Evolutionary conservation across 2,888 invertebrate species (phyloP).

Genomic region (Heliconius ethilla): DNA sequence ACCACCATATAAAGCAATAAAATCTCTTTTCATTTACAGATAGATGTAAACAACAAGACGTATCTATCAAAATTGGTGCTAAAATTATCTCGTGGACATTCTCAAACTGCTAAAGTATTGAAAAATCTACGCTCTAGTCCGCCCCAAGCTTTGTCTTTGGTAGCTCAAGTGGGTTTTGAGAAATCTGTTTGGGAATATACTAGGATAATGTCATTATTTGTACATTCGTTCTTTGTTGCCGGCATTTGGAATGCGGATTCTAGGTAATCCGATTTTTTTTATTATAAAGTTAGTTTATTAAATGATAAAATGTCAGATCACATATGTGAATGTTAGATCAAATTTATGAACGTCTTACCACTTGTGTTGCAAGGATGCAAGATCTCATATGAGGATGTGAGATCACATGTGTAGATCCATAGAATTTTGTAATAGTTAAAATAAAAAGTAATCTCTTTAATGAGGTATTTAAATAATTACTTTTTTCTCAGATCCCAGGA

Average conservation of each 20-base stretch:
- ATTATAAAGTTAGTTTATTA: neutral
- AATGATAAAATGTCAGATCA: neutral
- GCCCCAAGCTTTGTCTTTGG: constrained; percentile 69
- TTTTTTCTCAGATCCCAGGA: constrained; percentile 61
- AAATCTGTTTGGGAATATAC: constrained; percentile 80
- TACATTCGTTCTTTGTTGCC: constrained; percentile 75
- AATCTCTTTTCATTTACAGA: constrained; percentile 53
- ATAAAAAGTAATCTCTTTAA: too few species aligned
- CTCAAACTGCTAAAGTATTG: constrained; percentile 69
- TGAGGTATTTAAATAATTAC: too few species aligned
- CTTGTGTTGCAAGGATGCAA: too few species aligned
- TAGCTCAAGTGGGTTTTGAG: constrained; percentile 73
- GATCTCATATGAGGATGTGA: neutral
- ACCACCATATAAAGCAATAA: neutral
- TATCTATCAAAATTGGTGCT: constrained; percentile 73
- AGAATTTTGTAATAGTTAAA: too few species aligned
- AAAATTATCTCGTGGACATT: constrained; percentile 74
- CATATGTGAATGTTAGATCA: neutral
- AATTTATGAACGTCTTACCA: too few species aligned
- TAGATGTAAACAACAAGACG: constrained; percentile 77
- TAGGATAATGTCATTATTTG: constrained; percentile 69
- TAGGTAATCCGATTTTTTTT: constrained; percentile 57
- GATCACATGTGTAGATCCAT: neutral
- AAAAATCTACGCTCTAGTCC: constrained; percentile 69
- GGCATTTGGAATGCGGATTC: constrained; percentile 74